Conservation (phyloP, 1,140 invertebrate genomes). For the Drosophila nigrodunni region DNA sequence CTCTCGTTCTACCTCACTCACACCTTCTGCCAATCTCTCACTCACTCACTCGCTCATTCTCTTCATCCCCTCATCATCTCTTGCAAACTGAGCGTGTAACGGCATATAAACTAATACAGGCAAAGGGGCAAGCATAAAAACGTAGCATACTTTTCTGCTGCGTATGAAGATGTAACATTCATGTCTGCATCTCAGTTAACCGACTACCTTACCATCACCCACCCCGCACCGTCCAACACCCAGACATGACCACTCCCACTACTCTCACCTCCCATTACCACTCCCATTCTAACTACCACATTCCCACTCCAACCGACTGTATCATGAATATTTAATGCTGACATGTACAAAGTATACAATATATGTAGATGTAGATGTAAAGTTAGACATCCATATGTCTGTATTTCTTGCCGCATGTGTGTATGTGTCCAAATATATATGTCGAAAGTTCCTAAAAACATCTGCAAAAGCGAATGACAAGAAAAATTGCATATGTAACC, state of each 20-base stretch:
- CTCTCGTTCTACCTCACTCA: conserved; percentile 20
- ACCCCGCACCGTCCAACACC: background rate
- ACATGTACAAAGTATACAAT: conserved; percentile 75
- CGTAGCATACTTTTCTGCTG: conserved; percentile 63
- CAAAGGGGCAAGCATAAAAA: conserved; percentile 62
- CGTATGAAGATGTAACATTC: conserved; percentile 73
- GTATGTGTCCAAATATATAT: conserved; percentile 15
- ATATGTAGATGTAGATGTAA: conserved; percentile 63
- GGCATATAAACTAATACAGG: conserved; percentile 79
- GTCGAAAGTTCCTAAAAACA: conserved; percentile 45
- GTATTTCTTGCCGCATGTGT: background rate
- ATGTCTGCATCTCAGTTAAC: conserved; percentile 32
- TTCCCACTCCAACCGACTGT: conserved; percentile 26
- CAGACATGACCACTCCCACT: background rate
- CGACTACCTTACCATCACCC: background rate
- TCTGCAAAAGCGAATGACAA: conserved; percentile 56
- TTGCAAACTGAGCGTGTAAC: conserved; percentile 77
- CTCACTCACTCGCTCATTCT: too few species aligned
- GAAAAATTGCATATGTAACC: conserved; percentile 71
- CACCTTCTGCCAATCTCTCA: background rate
- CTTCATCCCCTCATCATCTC: conserved; percentile 9
- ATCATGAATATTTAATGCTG: conserved; percentile 81
- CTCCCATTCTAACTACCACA: background rate
- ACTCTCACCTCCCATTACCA: background rate
- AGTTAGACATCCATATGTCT: conserved; percentile 33